Evolutionary conservation across 2,113 vertebrate species (phyloP), one percentile per base, ranked within the genome.

Genomic region (Datnioides undecimradiatus): DNA sequence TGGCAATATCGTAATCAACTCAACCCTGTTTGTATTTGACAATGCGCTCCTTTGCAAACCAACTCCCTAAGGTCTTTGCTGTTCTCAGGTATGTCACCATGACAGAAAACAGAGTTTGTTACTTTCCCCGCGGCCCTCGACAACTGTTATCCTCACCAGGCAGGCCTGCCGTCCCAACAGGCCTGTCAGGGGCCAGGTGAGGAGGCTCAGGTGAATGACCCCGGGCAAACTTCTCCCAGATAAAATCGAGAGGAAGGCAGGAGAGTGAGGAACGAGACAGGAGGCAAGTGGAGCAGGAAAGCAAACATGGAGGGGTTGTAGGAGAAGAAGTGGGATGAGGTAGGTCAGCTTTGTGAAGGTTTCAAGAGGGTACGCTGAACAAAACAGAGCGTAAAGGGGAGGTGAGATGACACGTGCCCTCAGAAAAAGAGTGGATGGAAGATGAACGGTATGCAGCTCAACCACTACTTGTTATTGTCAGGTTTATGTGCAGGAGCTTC

Each of bases 181-280:
- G 80, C 82, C 82, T 83, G 85, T 90, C 76, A 80, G 70, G 72
- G 86, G 70, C 74, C 82, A 80, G 89, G 81, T 86, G 88, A 88
- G 82, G 76, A 83, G 76, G 82, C 91, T 91, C 93, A 92, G 93
- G 91, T 94, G 91, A 91, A 92, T 72, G 70, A 90, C 91, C 89
- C 78, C 85, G 76, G 91, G 93, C 90, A 80, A 79, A 74, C 70
- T 62, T 66, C 62, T 83, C 8, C 69, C 72, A 79, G 65, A 85
- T 76, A 77, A 75, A 67, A 40, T 45, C 2, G 1, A 38, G 46
- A 68, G 19, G 58, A 62, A 63, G 65, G 45, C 46, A 33, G 40
- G 29, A 63, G 75, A 29, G 36, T 1, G 71, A 62, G 36, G 49
- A 67, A 21, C 8, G 45, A 87, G 60, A 58, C 52, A n/a, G 63